Base-by-base conservation (phyloP, 2,888 invertebrate genomes). In the Lochmaea capreae region DNA sequence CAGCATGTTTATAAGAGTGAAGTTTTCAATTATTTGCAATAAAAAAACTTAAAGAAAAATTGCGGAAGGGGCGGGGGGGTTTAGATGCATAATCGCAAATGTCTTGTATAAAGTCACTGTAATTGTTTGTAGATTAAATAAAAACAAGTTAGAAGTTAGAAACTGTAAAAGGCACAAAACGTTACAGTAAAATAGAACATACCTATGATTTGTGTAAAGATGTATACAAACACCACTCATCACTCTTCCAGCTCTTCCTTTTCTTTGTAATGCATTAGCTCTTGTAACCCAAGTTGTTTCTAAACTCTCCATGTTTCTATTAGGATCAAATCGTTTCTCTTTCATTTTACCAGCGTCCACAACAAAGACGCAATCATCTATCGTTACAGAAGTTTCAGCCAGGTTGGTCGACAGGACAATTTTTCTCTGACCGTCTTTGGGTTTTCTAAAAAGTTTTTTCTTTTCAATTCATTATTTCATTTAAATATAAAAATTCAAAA, bases 341-440 rank as follows among this genome's bases (percentile, higher is more conserved):
- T 97, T 97, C 93, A 97, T 97, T 86, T 95, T 91, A 0, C 98
- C 98, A 69, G 93, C 93, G 85, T 98, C 97, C 59, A 98, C 90
- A 1, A 98, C 98, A 85, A 94, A 98, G 0, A 97, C 96, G 80
- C 98, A 97, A 87, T 98, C 97, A 83, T 97, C 96, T 76, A 98
- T 97, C 8, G 98, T 98, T 9, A 98, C 92, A 0, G 97, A 97
- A 0, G 97, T 98, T 88, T 98, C 98, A 0, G 98, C 97, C 76
- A 98, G 95, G 84, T 98, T 98, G 0, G 98, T 98, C 3, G 93
- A 92, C 0, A 98, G 88, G 0, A 97, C 94, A 74, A 98, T 95
- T 89, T 98, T 98, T 49, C 97, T 89, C 22, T 91, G 90, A 0
- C 94, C 94, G 0, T 88, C 85, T 46, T 91, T 91, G 0, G 94